Conservation (phyloP, 2,113 vertebrate genomes). For the Ammodramus savannarum region DNA sequence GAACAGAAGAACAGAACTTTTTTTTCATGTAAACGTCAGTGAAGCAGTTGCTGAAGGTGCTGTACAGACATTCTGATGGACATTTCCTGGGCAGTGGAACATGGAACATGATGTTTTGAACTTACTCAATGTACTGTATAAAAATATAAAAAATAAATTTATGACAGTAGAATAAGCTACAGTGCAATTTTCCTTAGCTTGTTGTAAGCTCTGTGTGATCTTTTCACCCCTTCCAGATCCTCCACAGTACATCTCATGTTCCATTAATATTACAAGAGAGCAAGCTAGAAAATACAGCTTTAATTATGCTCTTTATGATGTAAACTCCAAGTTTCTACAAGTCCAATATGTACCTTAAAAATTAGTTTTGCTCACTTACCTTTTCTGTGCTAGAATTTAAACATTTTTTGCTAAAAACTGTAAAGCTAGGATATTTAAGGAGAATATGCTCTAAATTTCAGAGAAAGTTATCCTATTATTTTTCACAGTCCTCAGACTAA, state of each 20-base stretch:
- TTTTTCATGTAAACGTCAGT: constrained; percentile 13
- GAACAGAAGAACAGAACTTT: background rate
- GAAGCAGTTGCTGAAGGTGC: background rate
- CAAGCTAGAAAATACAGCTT: background rate
- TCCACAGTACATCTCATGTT: background rate
- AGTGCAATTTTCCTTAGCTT: constrained; percentile 24
- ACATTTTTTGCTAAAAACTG: background rate
- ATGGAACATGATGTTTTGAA: background rate
- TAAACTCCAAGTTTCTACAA: background rate
- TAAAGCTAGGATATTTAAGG: background rate
- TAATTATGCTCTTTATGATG: background rate
- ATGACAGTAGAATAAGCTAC: constrained; percentile 24
- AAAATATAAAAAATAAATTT: constrained; percentile 11
- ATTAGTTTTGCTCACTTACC: background rate
- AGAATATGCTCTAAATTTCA: background rate
- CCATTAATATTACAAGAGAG: background rate
- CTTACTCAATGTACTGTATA: background rate
- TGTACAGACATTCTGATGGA: background rate
- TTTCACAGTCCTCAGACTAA: background rate
- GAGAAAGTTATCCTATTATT: background rate
- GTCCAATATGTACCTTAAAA: background rate
- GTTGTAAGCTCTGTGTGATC: background rate
- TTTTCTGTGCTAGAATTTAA: background rate
- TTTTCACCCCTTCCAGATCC: background rate
- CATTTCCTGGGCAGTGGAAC: background rate